Base-by-base conservation (phyloP, 2,113 vertebrate species). In the Lepus americanus region DNA sequence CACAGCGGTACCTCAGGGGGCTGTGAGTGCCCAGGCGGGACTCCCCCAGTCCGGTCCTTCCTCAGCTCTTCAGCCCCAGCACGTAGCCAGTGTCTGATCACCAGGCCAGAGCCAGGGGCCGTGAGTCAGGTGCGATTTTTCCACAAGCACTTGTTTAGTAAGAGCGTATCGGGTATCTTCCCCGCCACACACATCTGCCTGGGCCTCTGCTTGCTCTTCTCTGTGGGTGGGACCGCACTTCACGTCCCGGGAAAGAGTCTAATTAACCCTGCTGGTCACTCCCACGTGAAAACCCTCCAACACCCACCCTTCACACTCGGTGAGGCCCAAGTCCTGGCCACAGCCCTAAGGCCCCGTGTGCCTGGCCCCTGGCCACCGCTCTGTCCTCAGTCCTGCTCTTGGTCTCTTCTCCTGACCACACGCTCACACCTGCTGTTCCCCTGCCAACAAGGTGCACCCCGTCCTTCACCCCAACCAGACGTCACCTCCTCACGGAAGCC, bases 401-500 rank as follows among this genome's bases (percentile, higher is more conserved):
- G 29, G 5, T 44, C 44, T 7, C 44, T 44, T 29, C 4, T 70
- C n/a, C 84, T 63, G 53, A 51, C 39, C 64, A 36, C 14, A 69
- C 14, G 7, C 74, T 79, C 77, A 27, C 20, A 33, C 36, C 49
- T 69, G 22, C 4, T 78, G 31, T 33, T 87, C 36, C 4, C 36
- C 70, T 73, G 0, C 29, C 3, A 1, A 73, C 64, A 92, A 78
- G 23, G 20, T 9, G n/a, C 44, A 44, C 44, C 49, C 5, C 23
- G 80, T 19, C 69, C 59, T 70, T 95, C 33, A 66, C 83, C 73
- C 72, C 87, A n/a, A 69, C 20, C 81, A 61, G 81, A 49, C 53
- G 39, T 61, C 73, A 80, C n/a, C 74, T 63, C 29, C 16, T 6
- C 31, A 17, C 6, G 11, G 25, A 39, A 17, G 16, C 82, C 44